Percentiles rank a stretch among this genome's conserved stretches.
Evolutionary conservation across 2,888 invertebrate genomes (phyloP).

Genomic region (Microdon myrmicae): DNA sequence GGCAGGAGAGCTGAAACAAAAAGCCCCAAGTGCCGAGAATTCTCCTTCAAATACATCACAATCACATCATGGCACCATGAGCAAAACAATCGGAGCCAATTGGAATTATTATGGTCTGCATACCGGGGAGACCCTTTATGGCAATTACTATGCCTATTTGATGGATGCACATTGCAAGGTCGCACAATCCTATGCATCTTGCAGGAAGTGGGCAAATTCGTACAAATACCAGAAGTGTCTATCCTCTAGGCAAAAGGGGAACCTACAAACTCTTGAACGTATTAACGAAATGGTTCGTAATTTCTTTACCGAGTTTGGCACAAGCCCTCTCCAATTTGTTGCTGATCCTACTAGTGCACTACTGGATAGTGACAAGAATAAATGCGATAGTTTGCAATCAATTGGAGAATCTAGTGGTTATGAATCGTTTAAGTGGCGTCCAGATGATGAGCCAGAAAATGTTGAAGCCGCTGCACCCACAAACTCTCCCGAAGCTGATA

Average conservation of each 20-base stretch:
- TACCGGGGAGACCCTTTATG: conserved; percentile 76
- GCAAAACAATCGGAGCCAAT: conserved; percentile 68
- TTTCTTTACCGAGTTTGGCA: conserved; percentile 63
- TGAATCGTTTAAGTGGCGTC: conserved; percentile 75
- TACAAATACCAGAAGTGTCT: conserved; percentile 74
- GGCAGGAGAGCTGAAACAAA: conserved; percentile 61
- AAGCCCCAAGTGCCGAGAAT: conserved; percentile 45
- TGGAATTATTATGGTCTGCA: conserved; percentile 70
- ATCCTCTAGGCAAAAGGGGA: conserved; percentile 55
- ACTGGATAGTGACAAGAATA: conserved; percentile 60
- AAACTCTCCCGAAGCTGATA: conserved; percentile 51
- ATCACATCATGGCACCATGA: conserved; percentile 60
- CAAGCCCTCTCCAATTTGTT: conserved; percentile 32
- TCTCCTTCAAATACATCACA: conserved; percentile 37
- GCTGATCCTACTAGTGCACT: conserved; percentile 25
- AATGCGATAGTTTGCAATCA: conserved; percentile 74
- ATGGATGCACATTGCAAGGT: conserved; percentile 85
- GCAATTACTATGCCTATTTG: conserved; percentile 87
- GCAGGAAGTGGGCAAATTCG: conserved; percentile 80
- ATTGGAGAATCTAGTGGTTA: conserved; percentile 80
- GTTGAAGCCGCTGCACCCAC: conserved; percentile 56
- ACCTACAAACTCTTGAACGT: conserved; percentile 60
- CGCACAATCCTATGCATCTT: conserved; percentile 78
- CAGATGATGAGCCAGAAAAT: conserved; percentile 68
- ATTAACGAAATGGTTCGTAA: conserved; percentile 60